phyloP scores from a whole-genome alignment of 2,797 vertebrate genomes.

The Girardinus metallicus region DNA sequence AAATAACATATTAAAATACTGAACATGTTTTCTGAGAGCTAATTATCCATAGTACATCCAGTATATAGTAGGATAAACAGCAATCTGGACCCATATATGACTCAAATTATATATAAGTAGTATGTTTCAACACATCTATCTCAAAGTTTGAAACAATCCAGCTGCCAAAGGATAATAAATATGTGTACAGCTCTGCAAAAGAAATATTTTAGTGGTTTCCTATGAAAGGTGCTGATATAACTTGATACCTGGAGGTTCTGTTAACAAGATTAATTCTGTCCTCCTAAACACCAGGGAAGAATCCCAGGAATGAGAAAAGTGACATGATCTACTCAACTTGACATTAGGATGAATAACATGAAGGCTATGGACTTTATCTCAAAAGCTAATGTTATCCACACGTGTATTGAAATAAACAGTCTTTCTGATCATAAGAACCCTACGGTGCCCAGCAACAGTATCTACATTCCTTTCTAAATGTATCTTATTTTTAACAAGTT shows the following conservation, averaged over 20 bases:
- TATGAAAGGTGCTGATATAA: neutral
- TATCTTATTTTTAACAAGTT: neutral
- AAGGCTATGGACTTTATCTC: neutral
- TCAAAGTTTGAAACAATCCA: neutral
- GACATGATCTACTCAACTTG: slow-evolving; percentile 40
- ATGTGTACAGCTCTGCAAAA: neutral
- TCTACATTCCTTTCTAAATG: too few species aligned
- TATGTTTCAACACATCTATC: neutral
- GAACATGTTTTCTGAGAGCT: neutral
- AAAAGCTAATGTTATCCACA: neutral
- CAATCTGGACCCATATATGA: neutral
- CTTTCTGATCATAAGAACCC: neutral
- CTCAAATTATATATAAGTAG: neutral
- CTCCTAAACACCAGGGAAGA: slow-evolving; percentile 52
- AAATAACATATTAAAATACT: neutral
- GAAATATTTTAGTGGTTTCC: neutral
- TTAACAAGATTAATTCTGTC: slow-evolving; percentile 58
- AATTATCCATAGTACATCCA: neutral
- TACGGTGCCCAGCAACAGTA: neutral
- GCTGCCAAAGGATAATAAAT: too few species aligned
- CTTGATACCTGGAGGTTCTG: slow-evolving; percentile 6
- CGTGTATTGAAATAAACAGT: neutral
- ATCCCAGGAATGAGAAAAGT: slow-evolving; percentile 58
- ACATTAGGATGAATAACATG: slow-evolving; percentile 11
- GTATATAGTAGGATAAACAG: neutral